Evolutionary conservation across 2,113 vertebrate species (phyloP).

Genomic region (Corynorhinus townsendii): DNA sequence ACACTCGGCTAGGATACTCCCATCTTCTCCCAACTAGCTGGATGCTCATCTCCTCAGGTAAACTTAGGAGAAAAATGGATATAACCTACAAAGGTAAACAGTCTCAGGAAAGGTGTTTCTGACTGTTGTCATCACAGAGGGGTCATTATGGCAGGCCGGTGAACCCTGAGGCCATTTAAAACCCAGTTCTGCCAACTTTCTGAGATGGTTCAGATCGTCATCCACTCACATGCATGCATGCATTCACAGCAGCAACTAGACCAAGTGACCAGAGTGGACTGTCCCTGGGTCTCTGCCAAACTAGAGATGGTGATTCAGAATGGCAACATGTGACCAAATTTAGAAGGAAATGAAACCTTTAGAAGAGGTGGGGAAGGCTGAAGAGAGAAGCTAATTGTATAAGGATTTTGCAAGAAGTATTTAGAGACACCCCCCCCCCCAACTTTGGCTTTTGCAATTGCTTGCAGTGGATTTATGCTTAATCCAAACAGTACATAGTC

Average conservation of each 20-base stretch:
- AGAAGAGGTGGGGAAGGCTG: background rate
- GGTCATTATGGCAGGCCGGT: background rate
- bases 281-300: background rate
- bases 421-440: background rate
- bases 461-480: constrained; percentile 43
- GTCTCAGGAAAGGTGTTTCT: background rate
- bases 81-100: background rate
- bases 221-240: background rate
- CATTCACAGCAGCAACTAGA: background rate
- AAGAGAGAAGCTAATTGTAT: constrained; percentile 34
- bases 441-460: constrained; percentile 47
- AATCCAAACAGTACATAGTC: constrained; percentile 58
- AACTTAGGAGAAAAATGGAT: background rate
- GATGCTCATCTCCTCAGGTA: background rate
- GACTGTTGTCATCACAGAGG: background rate
- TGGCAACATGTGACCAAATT: background rate
- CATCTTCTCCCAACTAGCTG: background rate
- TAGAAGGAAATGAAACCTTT: constrained; percentile 53
- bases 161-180: background rate
- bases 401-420: constrained; percentile 39
- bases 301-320: background rate
- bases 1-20: background rate
- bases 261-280: background rate
- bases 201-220: background rate
- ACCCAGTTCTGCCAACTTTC: background rate